Evolutionary conservation across 1,140 invertebrate species (phyloP).

Genomic region (Diploscapter pachys): DNA sequence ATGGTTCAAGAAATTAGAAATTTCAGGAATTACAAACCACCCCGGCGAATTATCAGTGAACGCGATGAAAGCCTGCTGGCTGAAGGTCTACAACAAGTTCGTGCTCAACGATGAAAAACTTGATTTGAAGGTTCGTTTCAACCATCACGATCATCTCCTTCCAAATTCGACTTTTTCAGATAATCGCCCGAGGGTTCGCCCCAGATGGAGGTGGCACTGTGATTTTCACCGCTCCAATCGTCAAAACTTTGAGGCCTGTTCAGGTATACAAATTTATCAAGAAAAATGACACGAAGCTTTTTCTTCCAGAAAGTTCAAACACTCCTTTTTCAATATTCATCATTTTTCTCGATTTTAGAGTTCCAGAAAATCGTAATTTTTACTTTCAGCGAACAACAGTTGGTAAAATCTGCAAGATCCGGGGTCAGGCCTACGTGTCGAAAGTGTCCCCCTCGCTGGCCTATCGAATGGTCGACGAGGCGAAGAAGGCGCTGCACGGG

Average conservation of each 20-base stretch:
- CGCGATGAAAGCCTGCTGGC: constrained; percentile 52
- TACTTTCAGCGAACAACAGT: constrained; percentile 65
- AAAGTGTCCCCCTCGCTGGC: constrained; percentile 84
- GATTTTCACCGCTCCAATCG: constrained; percentile 79
- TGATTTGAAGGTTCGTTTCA: constrained; percentile 71
- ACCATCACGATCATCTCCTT: background rate
- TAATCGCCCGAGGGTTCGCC: constrained; percentile 73
- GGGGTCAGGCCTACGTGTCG: constrained; percentile 78
- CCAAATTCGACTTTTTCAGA: constrained; percentile 52
- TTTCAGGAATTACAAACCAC: constrained; percentile 82
- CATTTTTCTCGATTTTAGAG: background rate
- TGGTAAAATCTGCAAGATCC: constrained; percentile 88
- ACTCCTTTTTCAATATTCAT: background rate
- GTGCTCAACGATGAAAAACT: constrained; percentile 82
- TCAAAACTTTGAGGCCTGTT: constrained; percentile 68
- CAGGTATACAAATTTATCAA: constrained; percentile 61
- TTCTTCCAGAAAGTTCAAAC: constrained; percentile 6
- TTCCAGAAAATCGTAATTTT: background rate
- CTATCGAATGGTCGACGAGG: constrained; percentile 78
- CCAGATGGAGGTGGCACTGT: constrained; percentile 88
- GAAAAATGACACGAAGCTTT: constrained; percentile 7
- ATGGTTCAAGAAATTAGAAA: background rate
- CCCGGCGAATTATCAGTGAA: constrained; percentile 59
- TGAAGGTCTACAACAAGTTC: constrained; percentile 66
- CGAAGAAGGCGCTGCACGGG: constrained; percentile 83